Evolutionary conservation across 2,888 invertebrate species (phyloP), one percentile per base, ranked within the genome.

Genomic region (Chloroclystis v-ata): DNA sequence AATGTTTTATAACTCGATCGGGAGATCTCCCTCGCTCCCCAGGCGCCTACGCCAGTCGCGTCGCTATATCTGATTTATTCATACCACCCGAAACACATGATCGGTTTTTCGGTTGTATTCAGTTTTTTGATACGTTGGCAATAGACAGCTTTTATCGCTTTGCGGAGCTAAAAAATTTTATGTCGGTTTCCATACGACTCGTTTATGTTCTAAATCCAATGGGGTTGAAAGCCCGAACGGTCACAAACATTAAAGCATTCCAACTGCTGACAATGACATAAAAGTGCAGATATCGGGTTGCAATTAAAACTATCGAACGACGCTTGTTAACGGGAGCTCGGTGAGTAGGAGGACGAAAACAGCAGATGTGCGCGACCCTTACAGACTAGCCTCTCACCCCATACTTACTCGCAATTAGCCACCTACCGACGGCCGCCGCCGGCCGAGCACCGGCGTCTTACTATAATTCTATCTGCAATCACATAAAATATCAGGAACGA

Each of bases 31-130:
- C 73, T 72, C 70, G 62, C 61, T 75, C 76, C 75, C 78, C 67
- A 67, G 78, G 77, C 78, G 78, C 81, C 78, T 78, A 75, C 75
- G 71, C 55, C 74, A 70, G 68, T 70, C 76, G 67, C 72, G 66
- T 67, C 74, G 67, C 75, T 77, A 76, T 77, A 79, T 80, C 83
- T 85, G 79, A 85, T 86, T 85, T 84, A 85, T 85, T 85, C 82
- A 83, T 79, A 83, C 78, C 81, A 78, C 82, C 84, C 82, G 73
- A 78, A 78, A 77, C 80, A 80, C 79, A 82, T 81, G 83, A 83
- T 79, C 79, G 78, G 75, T 80, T 82, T 82, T 80, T 80, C 72
- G 72, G 72, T 68, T 72, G 72, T 72, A 69, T 65, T 67, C 69
- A 69, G 66, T 69, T 72, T 78, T 78, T 76, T 73, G 47, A 33